A percentile compares a stretch with the other conserved stretches of the same genome.
These are phyloP conservation scores for Dryas iulia DNA, from an alignment of 1,140 invertebrate species.

Conservation along the genomic window DNA sequence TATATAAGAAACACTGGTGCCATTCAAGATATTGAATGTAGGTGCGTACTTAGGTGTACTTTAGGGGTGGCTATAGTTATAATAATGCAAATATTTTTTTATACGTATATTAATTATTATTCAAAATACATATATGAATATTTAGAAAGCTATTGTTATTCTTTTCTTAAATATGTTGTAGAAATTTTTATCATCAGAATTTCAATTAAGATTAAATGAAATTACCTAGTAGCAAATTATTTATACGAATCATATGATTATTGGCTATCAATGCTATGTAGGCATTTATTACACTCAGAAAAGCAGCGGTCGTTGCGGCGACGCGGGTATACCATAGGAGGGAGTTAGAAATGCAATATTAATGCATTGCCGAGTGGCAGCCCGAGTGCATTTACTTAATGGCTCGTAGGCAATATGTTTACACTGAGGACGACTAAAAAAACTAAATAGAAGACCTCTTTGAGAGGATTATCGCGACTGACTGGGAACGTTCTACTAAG, in stretches of 20 bases:
- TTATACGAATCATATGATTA: background rate
- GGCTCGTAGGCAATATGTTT: constrained; percentile 71
- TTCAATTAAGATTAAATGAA: too few relatives aligned
- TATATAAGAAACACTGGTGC: constrained; percentile 35
- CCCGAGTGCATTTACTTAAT: constrained; percentile 77
- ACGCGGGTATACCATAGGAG: constrained; percentile 13
- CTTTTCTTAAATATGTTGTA: too few relatives aligned
- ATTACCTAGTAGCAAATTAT: background rate
- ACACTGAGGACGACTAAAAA: constrained; percentile 55
- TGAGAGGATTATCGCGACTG: constrained; percentile 55
- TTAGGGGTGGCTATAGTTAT: background rate
- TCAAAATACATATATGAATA: too few relatives aligned
- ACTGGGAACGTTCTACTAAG: constrained; percentile 44
- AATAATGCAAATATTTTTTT: background rate
- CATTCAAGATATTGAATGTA: background rate
- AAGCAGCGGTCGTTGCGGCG: constrained; percentile 16
- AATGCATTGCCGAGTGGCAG: constrained; percentile 70
- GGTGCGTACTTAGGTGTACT: background rate
- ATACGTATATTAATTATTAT: background rate
- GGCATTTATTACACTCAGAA: constrained; percentile 3
- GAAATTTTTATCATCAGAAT: too few relatives aligned
- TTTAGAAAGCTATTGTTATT: too few relatives aligned
- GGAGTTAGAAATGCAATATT: constrained; percentile 76
- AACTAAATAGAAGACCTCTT: constrained; percentile 52
- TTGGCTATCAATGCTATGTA: background rate